phyloP scores from a whole-genome alignment of 2,888 invertebrate species.

The Andrena trimmerana region DNA sequence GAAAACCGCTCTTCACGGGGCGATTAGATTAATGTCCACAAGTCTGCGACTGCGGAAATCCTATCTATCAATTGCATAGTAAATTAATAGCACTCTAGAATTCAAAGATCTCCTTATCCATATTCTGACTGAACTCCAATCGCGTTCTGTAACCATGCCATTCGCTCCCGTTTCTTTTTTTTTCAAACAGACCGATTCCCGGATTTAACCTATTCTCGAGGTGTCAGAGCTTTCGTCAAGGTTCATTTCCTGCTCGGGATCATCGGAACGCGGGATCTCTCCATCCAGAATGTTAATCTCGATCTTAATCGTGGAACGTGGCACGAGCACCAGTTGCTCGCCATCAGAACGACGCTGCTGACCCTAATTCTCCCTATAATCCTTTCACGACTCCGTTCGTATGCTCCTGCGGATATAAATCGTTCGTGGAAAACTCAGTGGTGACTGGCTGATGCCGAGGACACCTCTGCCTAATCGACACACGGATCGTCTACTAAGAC shows the following conservation, averaged over 20 bases:
- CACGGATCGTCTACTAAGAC: constrained; percentile 60
- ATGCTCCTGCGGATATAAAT: constrained; percentile 54
- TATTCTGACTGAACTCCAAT: not conserved
- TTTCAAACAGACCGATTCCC: not conserved
- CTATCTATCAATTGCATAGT: no score
- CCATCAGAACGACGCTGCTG: constrained; percentile 49
- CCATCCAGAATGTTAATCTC: constrained; percentile 38
- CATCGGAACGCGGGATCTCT: not conserved
- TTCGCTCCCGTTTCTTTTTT: not conserved
- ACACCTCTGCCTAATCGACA: constrained; percentile 38
- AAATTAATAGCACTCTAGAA: no score
- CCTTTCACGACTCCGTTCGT: constrained; percentile 56
- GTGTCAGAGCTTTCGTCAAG: not conserved
- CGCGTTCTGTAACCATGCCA: no score
- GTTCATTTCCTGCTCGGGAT: constrained; percentile 11
- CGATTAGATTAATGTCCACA: not conserved
- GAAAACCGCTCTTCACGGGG: not conserved
- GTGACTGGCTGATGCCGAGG: not conserved
- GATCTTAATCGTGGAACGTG: constrained; percentile 44
- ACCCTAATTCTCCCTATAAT: constrained; percentile 64
- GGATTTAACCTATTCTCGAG: not conserved
- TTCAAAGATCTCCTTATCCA: no score
- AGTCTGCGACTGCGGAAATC: no score
- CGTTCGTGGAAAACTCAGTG: constrained; percentile 54
- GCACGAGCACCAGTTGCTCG: constrained; percentile 14